Base-by-base conservation (phyloP, 2,888 invertebrate species). In the Scotopteryx bipunctaria region DNA sequence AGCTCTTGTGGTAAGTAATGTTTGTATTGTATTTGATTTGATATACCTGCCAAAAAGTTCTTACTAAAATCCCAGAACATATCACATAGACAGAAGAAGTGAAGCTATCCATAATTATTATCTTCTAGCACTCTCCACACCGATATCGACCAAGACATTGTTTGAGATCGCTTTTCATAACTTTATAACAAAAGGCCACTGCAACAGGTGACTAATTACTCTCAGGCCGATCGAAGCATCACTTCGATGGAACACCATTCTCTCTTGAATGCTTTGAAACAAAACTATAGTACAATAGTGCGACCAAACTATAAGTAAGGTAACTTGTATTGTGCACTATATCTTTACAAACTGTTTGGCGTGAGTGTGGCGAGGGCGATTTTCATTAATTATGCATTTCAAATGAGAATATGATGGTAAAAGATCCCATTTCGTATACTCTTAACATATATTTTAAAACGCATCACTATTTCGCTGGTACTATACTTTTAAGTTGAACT, bases 191-290 rank as follows among this genome's bases (percentile, higher is more conserved):
- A 37, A 53, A 27, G 42, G 9, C 11, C 38, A 9, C 16, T 33
- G 43, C 43, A 50, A 50, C 50, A 44, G 37, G 33, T 11, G 19
- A 33, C 27, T 35, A 42, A 41, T 38, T 21, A 46, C 31, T 15
- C 27, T 21, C 11, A 31, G 29, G 38, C 31, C 15, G 21, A 23
- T 3, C 5, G 21, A 38, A 38, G 37, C 37, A 37, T 23, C 21
- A 8, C 46, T 45, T 37, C n/a, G n/a, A n/a, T 36, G 31, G 17
- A 19, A 38, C 29, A 37, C 19, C n/a, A 9, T 14, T n/a, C 31
- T 8, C 27, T 27, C 29, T 27, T 31, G 13, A 37, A 45, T 19
- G 25, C 8, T 23, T 27, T 17, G 13, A 13, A 44, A 14, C 5
- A 6, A 43, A 43, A 43, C 13, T 43, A 43, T 31, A 31, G 11